These are phyloP conservation scores for Chrysolina oricalcia DNA, from an alignment of 2,888 invertebrate genomes.

Conservation along the genomic window DNA sequence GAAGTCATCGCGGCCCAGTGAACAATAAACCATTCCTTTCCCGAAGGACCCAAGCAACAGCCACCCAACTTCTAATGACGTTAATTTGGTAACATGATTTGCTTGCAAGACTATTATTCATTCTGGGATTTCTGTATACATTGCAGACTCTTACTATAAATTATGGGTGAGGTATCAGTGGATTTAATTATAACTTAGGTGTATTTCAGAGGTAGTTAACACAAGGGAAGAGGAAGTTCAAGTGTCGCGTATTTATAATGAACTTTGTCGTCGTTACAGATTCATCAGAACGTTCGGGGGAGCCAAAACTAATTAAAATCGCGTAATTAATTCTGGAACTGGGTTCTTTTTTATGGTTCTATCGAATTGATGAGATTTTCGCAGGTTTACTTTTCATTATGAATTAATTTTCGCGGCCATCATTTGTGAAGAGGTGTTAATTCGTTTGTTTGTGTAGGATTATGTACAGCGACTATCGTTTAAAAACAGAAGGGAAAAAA, in stretches of 20 bases:
- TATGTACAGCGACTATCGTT: background rate
- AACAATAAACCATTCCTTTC: background rate
- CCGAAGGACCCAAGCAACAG: background rate
- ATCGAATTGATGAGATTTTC: slow-evolving; percentile 36
- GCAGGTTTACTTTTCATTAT: slow-evolving; percentile 29
- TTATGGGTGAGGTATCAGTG: slow-evolving; percentile 58
- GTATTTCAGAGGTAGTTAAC: slow-evolving; percentile 58
- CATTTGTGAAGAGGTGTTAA: background rate
- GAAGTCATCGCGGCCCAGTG: background rate
- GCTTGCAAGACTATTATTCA: slow-evolving; percentile 45
- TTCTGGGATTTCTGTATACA: slow-evolving; percentile 54
- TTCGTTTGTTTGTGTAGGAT: background rate
- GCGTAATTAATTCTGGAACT: slow-evolving; percentile 62
- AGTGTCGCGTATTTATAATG: slow-evolving; percentile 63
- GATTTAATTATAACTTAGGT: slow-evolving; percentile 62
- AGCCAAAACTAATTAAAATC: slow-evolving; percentile 63
- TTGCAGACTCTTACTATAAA: slow-evolving; percentile 56
- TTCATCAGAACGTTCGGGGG: slow-evolving; percentile 61
- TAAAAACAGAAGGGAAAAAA: background rate
- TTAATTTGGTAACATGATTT: slow-evolving; percentile 36
- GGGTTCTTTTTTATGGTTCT: slow-evolving; percentile 51
- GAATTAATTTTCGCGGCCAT: slow-evolving; percentile 1
- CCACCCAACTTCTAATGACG: slow-evolving; percentile 12
- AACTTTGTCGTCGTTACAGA: slow-evolving; percentile 61
- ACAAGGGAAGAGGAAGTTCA: slow-evolving; percentile 56